Conservation (phyloP, 2,113 vertebrate species). For the Cyanoramphus novaezelandiae region DNA sequence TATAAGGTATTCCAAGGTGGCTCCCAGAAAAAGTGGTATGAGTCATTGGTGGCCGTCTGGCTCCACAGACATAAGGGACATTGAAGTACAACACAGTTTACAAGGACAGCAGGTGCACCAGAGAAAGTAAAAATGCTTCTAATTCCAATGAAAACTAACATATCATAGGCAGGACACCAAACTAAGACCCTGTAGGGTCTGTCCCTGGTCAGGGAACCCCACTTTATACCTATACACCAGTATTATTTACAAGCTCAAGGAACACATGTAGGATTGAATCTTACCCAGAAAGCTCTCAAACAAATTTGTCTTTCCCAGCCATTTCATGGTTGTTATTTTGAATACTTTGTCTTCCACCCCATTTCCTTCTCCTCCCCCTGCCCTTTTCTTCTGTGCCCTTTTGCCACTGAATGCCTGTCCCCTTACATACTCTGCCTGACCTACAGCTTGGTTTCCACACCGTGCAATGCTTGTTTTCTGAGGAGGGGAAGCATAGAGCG, state of each 20-base stretch:
- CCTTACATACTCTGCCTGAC: background rate
- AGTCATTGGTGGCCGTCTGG: background rate
- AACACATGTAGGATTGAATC: background rate
- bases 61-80: background rate
- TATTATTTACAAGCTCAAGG: background rate
- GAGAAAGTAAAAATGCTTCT: background rate
- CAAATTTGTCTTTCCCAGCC: background rate
- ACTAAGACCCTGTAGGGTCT: background rate
- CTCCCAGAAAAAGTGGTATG: background rate
- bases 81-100: accelerated
- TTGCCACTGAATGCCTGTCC: accelerated
- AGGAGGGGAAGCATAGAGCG: accelerated
- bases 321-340: background rate
- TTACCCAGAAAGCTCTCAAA: background rate
- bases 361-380: background rate
- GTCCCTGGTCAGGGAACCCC: background rate
- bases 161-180: background rate
- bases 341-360: background rate
- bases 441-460: background rate
- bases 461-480: accelerated
- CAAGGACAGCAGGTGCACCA: background rate
- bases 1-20: background rate
- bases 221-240: background rate
- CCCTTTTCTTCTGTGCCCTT: background rate
- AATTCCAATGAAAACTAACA: background rate